Evolutionary conservation across 1,140 invertebrate genomes (phyloP).

Genomic region (Drosophila obscura): DNA sequence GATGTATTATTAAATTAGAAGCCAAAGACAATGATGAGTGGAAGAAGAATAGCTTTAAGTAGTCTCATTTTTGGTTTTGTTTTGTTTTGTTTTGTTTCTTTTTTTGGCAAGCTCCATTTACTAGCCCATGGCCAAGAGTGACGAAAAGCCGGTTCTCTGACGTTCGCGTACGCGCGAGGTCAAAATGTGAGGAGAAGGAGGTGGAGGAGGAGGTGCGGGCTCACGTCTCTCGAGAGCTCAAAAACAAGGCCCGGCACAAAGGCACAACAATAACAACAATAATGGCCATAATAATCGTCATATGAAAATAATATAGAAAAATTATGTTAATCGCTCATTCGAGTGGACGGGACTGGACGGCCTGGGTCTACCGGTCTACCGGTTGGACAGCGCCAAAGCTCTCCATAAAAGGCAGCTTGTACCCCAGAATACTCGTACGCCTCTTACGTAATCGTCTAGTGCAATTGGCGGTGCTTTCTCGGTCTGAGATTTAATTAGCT

Average conservation of each 20-base stretch:
- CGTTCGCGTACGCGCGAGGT: slow-evolving; percentile 33
- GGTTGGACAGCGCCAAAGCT: not conserved
- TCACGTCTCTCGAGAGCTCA: slow-evolving; percentile 35
- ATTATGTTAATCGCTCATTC: slow-evolving; percentile 67
- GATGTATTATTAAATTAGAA: slow-evolving; percentile 65
- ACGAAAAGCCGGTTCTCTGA: slow-evolving; percentile 54
- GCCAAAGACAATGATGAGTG: slow-evolving; percentile 18
- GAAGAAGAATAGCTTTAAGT: slow-evolving; percentile 18
- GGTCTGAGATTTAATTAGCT: slow-evolving; percentile 56
- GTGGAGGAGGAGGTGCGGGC: slow-evolving; percentile 21
- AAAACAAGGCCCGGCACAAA: slow-evolving; percentile 51
- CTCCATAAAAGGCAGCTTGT: slow-evolving; percentile 61
- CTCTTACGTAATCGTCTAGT: slow-evolving; percentile 49
- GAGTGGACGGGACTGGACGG: not conserved
- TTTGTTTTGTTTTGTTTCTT: slow-evolving; percentile 1
- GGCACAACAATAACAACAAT: slow-evolving; percentile 36
- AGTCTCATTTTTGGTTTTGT: slow-evolving; percentile 35
- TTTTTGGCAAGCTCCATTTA: slow-evolving; percentile 42
- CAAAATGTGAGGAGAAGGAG: slow-evolving; percentile 19
- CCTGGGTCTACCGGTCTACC: too few relatives aligned
- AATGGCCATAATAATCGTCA: slow-evolving; percentile 62
- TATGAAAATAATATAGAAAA: slow-evolving; percentile 72
- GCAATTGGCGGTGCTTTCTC: slow-evolving; percentile 17
- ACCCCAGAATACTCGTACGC: slow-evolving; percentile 25
- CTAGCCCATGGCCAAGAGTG: slow-evolving; percentile 65